Evolutionary conservation across 2,888 invertebrate genomes (phyloP).

Genomic region (Agonopterix subpropinquella): DNA sequence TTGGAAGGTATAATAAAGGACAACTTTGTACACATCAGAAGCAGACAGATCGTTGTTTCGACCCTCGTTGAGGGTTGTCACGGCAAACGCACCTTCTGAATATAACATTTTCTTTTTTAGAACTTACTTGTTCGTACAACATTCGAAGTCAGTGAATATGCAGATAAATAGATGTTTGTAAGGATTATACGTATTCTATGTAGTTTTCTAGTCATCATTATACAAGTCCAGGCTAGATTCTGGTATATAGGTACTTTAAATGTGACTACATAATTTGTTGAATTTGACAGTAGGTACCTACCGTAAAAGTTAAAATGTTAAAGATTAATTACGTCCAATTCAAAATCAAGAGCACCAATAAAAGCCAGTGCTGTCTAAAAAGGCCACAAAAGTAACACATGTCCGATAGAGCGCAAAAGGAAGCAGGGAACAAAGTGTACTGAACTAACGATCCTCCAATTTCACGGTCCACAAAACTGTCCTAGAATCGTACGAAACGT

Average conservation of each 20-base stretch:
- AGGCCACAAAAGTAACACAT: constrained; percentile 17
- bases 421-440: constrained; percentile 25
- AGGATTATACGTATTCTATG: too few relatives aligned
- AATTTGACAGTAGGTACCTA: too few relatives aligned
- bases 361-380: not conserved
- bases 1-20: not conserved
- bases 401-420: constrained; percentile 37
- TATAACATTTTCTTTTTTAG: not conserved
- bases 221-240: too few relatives aligned
- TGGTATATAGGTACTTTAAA: too few relatives aligned
- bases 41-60: not conserved
- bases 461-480: constrained; percentile 27
- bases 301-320: not conserved
- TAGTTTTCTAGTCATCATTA: too few relatives aligned
- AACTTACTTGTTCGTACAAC: not conserved
- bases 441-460: constrained; percentile 33
- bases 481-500: not conserved
- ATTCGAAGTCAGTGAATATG: too few relatives aligned
- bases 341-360: not conserved
- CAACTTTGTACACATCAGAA: not conserved
- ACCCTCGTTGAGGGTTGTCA: not conserved
- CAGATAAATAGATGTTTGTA: too few relatives aligned
- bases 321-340: not conserved
- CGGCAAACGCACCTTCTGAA: constrained; percentile 8
- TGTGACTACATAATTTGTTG: too few relatives aligned